Base-by-base conservation (phyloP, 2,888 invertebrate species). In the Cephus sareptanus region DNA sequence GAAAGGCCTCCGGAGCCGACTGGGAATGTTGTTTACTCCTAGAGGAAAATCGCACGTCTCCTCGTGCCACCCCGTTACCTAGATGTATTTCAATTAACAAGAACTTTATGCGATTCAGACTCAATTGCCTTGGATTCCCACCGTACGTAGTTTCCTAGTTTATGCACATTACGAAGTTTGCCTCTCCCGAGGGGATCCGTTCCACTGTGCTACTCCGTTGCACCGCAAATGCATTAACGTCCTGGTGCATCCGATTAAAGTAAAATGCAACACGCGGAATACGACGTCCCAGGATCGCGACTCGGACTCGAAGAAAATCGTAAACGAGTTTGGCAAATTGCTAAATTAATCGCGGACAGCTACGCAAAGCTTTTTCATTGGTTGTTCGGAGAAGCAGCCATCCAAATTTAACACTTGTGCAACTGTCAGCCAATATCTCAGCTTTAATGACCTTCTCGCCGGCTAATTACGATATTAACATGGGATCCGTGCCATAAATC, bases 381-480 rank as follows among this genome's bases (percentile, higher is more conserved):
- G 71, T 33, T 34, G 71, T 11, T 33, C 71, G 1, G 23, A 31
- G 71, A 71, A 71, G 33, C 71, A 23, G 4, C n/a, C n/a, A 33
- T 74, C 74, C 74, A 74, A 74, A 74, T 30, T 74, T 74, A 74
- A 74, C 74, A 35, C 34, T 35, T 35, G 34, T 34, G 74, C 74
- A 56, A 75, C 75, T 68, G 75, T 68, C 75, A 75, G 35, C 40
- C 68, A 31, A 73, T 76, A 78, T 78, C 73, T 78, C 78, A 78
- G 37, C 13, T 35, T 76, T 76, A 76, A 78, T 76, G 78, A 78
- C 75, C 78, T 73, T 76, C 70, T 73, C 37, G 15, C 70, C 68
- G 71, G 69, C 78, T 78, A 78, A 78, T 78, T 78, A 78, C 76
- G 76, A 75, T 78, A 78, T 78, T 78, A 78, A 78, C 68, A 35